Evolutionary conservation across 2,113 vertebrate species (phyloP).

Genomic region (Chascanopsetta lugubris): DNA sequence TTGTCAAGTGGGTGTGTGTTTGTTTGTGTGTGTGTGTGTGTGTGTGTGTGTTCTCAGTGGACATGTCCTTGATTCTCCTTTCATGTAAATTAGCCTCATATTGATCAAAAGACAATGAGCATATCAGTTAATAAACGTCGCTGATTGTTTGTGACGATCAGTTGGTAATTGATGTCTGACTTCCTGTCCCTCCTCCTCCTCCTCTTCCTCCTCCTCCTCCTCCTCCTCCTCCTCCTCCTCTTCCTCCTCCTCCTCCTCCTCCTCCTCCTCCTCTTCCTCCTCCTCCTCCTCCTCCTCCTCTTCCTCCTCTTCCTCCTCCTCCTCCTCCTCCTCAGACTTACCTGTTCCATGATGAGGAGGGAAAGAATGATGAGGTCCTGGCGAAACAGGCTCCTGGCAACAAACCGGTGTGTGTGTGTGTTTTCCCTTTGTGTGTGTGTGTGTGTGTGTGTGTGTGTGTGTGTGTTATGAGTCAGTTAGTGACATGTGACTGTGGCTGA

Average conservation of each 20-base stretch:
- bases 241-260: too few relatives aligned
- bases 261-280: neutral
- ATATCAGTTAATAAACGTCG: neutral
- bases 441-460: neutral
- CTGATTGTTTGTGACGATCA: neutral
- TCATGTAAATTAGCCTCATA: neutral
- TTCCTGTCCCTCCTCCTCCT: neutral
- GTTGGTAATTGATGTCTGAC: neutral
- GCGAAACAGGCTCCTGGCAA: slow-evolving; percentile 40
- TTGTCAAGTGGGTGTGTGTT: neutral
- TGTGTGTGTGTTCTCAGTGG: neutral
- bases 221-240: too few relatives aligned
- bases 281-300: neutral
- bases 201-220: too few relatives aligned
- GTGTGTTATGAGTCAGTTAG: slow-evolving; percentile 7
- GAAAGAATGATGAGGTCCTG: neutral
- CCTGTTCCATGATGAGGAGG: neutral
- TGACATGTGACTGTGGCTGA: slow-evolving; percentile 44
- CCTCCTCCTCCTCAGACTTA: slow-evolving; percentile 55
- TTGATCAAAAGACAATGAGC: neutral
- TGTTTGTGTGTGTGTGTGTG: slow-evolving; percentile 1
- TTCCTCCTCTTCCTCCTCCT: neutral
- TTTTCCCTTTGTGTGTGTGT: slow-evolving; percentile 2
- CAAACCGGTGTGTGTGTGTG: slow-evolving; percentile 54
- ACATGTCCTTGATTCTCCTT: neutral